phyloP scores from a whole-genome alignment of 2,888 invertebrate genomes.

The Tiliacea citrago region DNA sequence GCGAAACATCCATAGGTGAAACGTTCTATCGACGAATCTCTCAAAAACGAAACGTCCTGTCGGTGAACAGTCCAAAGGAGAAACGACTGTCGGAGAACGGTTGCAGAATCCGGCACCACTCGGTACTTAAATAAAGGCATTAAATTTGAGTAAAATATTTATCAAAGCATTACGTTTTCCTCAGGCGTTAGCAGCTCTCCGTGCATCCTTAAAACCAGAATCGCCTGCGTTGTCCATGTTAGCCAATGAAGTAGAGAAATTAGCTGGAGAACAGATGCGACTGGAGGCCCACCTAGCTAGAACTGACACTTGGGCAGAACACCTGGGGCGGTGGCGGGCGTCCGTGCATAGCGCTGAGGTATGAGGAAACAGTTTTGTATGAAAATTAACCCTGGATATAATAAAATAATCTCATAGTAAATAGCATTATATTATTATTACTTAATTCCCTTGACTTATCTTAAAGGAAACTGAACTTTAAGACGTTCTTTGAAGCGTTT shows the following conservation, averaged over 20 bases:
- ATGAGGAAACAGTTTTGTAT: slow-evolving; percentile 43
- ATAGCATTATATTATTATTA: background rate
- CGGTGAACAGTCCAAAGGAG: no score
- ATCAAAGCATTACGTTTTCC: no score
- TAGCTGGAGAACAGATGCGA: slow-evolving; percentile 95
- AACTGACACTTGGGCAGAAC: slow-evolving; percentile 97
- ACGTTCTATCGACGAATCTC: no score
- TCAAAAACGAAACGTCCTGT: no score
- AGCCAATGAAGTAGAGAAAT: slow-evolving; percentile 95
- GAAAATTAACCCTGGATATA: background rate
- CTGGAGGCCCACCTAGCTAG: slow-evolving; percentile 96
- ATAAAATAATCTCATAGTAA: background rate
- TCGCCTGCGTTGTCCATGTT: slow-evolving; percentile 95
- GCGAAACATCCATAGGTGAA: no score
- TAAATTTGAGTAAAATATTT: no score
- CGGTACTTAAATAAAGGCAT: no score
- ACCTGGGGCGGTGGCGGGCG: slow-evolving; percentile 96
- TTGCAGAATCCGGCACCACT: no score
- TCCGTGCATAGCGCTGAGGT: slow-evolving; percentile 96
- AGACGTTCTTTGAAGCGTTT: background rate
- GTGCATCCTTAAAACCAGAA: slow-evolving; percentile 95
- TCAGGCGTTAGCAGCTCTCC: slow-evolving; percentile 94
- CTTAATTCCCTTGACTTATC: background rate
- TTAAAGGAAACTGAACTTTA: background rate
- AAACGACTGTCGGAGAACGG: no score